Base-by-base conservation (phyloP, 2,888 invertebrate species). In the Macrosoma leucophasiata region DNA sequence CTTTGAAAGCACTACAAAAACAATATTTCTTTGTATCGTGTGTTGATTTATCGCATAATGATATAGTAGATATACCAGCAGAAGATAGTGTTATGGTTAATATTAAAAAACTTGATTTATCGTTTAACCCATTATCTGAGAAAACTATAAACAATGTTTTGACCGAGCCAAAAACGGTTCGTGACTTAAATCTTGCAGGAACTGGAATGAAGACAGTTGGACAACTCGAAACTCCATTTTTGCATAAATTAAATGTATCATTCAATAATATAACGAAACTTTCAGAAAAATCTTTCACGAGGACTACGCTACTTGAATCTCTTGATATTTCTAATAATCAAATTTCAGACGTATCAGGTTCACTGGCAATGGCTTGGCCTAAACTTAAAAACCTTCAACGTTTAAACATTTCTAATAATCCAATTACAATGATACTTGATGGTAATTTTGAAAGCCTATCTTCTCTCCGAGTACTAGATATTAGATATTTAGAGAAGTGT, bases 11-110 rank as follows among this genome's bases (percentile, higher is more conserved):
- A 0, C 70, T 96, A 20, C 93, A 95, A 59, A 87, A 91, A 30
- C 96, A 96, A 61, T 93, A 92, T 59, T 93, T 93, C 69, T 93
- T 92, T 59, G 87, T 94, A 1, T 90, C 91, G 0, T 88, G 90
- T 1, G 89, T 96, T 2, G 91, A 93, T 65, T 79, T 96, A 41
- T 92, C 94, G 1, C 77, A 88, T 33, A 96, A 96, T 60, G 88
- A 89, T 50, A 88, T 96, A 23, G 84, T 87, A 10, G 91, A 92
- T 32, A 90, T 96, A 35, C 94, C 94, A 8, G 89, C 91, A 1
- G 95, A 95, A 60, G 92, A 95, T 34, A 92, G 91, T 53, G 91
- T 94, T 1, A 90, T 96, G 86, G 93, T 93, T 0, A 95, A 94
- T 58, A 91, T 96, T 3, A 96, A 96, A 62, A 88, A 90, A 44